Base-by-base conservation (phyloP, 1,140 invertebrate genomes). In the Prorops nasuta region DNA sequence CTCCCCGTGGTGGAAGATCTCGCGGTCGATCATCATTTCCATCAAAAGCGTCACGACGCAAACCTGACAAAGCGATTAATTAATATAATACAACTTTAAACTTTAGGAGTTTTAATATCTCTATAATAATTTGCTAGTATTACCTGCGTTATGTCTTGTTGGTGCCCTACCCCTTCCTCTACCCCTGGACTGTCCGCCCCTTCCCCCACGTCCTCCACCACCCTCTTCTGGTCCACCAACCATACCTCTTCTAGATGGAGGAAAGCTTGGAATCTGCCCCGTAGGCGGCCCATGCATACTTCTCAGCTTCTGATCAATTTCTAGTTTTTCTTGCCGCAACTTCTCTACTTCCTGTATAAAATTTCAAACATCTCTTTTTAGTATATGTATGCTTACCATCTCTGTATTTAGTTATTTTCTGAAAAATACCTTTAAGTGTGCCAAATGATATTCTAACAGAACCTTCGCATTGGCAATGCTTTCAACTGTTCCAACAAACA, bases 401-500 rank as follows among this genome's bases (percentile, higher is more conserved):
- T n/a, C n/a, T n/a, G n/a, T n/a, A n/a, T n/a, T 42, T 36, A 22
- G 18, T 39, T 15, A 24, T 35, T n/a, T n/a, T n/a, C n/a, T n/a
- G n/a, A 28, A 41, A 36, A 76, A 74, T 82, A 94, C 93, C 83
- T 93, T 94, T 58, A 98, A 82, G 72, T 96, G 93, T 64, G 88
- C 88, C 68, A 98, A 81, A 79, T 98, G 94, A 80, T 97, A 98
- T 74, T 98, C 94, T 52, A 98, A 80, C 49, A 98, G 82, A 68
- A 98, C 86, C 81, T 91, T 92, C 39, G 94, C 94, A 85, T 97
- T 97, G 53, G 86, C 85, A 80, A 97, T 97, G 78, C 89, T 94
- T 79, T 97, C 94, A 51, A 92, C 84, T 21, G 95, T 98, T 63
- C 96, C 96, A 58, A 98, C 95, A 84, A 98, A 98, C 58, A 98